Evolutionary conservation across 2,797 vertebrate species (phyloP), one percentile per base, ranked within the genome.

Genomic region (Calcarius lapponicus): DNA sequence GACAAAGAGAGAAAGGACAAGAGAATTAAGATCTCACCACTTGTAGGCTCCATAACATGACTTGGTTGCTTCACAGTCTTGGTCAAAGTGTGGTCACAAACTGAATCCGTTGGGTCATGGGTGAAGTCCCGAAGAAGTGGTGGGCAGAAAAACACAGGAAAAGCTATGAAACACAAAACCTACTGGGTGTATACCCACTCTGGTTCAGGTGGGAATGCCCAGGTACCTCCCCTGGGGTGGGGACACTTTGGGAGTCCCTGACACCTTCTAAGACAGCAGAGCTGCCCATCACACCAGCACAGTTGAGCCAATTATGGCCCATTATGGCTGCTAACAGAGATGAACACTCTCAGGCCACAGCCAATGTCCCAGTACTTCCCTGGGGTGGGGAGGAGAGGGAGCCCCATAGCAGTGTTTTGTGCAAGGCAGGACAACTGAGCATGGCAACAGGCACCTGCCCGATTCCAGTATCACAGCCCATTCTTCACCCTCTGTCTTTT

Each of bases 51-150:
- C 69, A 56, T 4, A 34, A 20, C 2, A 3, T 42, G 34, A 9
- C 21, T 6, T 48, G 20, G 3, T 31, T 65, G 34, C 60, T 48
- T 56, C 25, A 20, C 17, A 42, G 7, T 34, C 50, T 65, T 48
- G 20, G 13, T 57, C 1, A 1, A 73, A 38, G 15, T 19, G 4
- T 48, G 25, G 25, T 31, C 8, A 5, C 34, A 40, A 31, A 56
- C 16, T 29, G 42, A 20, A 64, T 48, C 50, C 0, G 0, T n/a
- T 4, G 6, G 7, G 15, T 19, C 2, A 0, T 18, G 10, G 19
- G 1, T 15, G 8, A 64, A 73, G 42, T 64, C 13, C 25, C 0
- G 0, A 40, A 65, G 25, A 64, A 65, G 5, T 20, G 13, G 6
- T 13, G 4, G 8, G 34, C 17, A 42, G 20, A 48, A 72, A 42